Evolutionary conservation across 2,113 vertebrate genomes (phyloP), one percentile per base, ranked within the genome.

Genomic region (Dissostichus mawsoni): DNA sequence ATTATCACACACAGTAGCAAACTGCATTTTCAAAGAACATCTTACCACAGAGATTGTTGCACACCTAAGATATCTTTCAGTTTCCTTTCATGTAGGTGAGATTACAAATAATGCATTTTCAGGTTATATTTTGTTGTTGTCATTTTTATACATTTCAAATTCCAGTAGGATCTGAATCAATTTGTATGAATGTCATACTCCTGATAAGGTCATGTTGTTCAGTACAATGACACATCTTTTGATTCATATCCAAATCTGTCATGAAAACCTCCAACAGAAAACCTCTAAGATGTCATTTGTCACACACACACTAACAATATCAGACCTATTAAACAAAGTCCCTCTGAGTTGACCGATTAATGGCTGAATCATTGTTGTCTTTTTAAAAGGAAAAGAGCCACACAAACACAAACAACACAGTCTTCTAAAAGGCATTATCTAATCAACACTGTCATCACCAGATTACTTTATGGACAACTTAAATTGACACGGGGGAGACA

Each of bases 371-470:
- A 53, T 33, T 20, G 5, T 8, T 3, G 36, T 51, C 8, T 57
- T 73, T 57, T 52, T 14, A 11, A 68, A 73, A 18, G 20, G 5
- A 23, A 17, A 68, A 47, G 0, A 57, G 12, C 29, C 41, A 7
- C n/a, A 33, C 2, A 17, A 13, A n/a, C 41, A 67, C 67, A 12
- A 51, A 6, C 25, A 80, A 55, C 78, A 77, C 23, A 64, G 20
- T 7, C 20, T 9, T 69, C 74, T 82, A 45, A 55, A 25, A 5
- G 4, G 11, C 67, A 62, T 47, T 61, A 69, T 66, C 51, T 23
- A 58, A 88, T 86, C 69, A 77, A 20, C 50, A 2, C 7, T 72
- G 12, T 20, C 69, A 75, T 68, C 29, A 68, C 51, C 20, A 72
- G 20, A 53, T 25, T 16, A 56, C 76, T 70, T 18, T 81, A 66